phyloP scores from a whole-genome alignment of 1,140 invertebrate genomes.

The Ericerus pela region DNA sequence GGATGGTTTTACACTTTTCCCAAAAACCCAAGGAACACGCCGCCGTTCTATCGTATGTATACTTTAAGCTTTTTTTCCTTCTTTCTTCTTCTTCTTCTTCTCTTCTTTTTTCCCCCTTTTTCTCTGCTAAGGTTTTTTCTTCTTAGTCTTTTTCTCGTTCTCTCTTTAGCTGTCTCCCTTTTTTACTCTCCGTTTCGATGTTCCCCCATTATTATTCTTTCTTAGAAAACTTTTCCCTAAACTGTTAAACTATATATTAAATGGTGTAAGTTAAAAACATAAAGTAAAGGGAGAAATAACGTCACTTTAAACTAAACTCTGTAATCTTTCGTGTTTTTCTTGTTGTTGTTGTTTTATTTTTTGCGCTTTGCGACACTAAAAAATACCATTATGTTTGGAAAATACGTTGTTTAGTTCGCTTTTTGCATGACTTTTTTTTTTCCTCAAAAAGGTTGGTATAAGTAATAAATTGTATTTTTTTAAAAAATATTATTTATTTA shows the following conservation, averaged over 20 bases:
- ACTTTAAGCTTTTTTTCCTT: slow-evolving; percentile 1
- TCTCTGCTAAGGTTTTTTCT: background rate
- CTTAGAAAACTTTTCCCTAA: slow-evolving; percentile 10
- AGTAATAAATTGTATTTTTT: background rate
- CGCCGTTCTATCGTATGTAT: background rate
- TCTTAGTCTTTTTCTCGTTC: too few species aligned
- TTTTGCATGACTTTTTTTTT: background rate
- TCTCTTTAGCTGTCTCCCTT: too few species aligned
- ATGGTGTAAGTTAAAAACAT: slow-evolving; percentile 7
- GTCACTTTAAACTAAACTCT: slow-evolving; percentile 9
- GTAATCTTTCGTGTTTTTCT: slow-evolving; percentile 6
- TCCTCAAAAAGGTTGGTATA: background rate
- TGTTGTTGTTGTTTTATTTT: too few species aligned
- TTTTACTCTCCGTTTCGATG: too few species aligned
- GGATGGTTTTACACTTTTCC: background rate
- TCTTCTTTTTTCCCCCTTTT: background rate
- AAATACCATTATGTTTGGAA: slow-evolving; percentile 5
- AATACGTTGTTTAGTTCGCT: background rate
- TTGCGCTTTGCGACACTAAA: too few species aligned
- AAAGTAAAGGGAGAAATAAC: slow-evolving; percentile 5
- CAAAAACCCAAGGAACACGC: background rate
- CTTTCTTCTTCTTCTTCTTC: slow-evolving; percentile 7
- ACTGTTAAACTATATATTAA: slow-evolving; percentile 10
- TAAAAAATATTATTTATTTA: background rate
- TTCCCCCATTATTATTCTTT: too few species aligned